Percentiles rank a stretch among this genome's conserved stretches.
phyloP scores from a whole-genome alignment of 2,113 vertebrate species.

The Prionailurus bengalensis region DNA sequence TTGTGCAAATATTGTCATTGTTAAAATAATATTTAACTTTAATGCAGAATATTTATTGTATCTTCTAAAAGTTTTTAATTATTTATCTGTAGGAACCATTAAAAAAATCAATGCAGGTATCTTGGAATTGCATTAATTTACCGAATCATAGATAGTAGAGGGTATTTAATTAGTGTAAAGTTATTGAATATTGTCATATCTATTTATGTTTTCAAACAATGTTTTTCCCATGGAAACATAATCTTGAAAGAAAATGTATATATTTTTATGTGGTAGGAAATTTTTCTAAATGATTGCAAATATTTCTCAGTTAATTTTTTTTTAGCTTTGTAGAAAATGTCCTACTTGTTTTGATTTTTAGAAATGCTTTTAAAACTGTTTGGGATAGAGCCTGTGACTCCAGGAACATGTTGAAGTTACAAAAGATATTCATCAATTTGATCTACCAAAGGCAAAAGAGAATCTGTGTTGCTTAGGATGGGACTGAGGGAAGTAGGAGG shows the following conservation, averaged over 20 bases:
- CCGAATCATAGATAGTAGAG: not conserved
- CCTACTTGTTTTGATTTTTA: not conserved
- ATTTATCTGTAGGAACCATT: not conserved
- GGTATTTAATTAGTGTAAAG: not conserved
- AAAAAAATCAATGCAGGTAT: not conserved
- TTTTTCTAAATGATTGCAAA: not conserved
- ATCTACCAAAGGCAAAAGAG: not conserved
- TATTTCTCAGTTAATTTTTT: not conserved
- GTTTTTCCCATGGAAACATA: not conserved
- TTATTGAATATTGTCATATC: not conserved
- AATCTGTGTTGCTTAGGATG: not conserved
- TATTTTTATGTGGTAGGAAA: not conserved
- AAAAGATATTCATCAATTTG: not conserved
- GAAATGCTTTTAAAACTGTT: not conserved
- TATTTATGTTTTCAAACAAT: not conserved
- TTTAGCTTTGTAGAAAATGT: not conserved
- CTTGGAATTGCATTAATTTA: constrained; percentile 30
- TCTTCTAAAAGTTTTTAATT: constrained; percentile 15
- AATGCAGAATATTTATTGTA: not conserved
- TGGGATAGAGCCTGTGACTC: not conserved
- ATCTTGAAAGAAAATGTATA: not conserved
- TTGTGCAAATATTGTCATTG: not conserved
- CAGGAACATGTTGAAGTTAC: not conserved
- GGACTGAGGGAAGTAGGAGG: not conserved
- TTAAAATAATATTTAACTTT: not conserved